Percentiles rank a stretch among this genome's conserved stretches.
phyloP scores from a whole-genome alignment of 1,140 invertebrate species.

The Cotesia vestalis region DNA sequence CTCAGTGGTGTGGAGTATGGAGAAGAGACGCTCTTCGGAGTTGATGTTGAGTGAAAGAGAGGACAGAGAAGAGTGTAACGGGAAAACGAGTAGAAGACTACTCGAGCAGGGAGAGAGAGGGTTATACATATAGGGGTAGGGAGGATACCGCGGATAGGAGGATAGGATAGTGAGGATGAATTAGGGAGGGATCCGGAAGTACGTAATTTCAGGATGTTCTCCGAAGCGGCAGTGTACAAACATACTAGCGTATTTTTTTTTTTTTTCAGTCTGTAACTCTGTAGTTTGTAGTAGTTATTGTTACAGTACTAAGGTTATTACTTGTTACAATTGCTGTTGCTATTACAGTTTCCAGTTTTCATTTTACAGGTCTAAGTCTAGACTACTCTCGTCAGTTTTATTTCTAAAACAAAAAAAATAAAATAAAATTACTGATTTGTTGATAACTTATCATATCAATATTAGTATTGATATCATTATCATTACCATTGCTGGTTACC shows the following conservation, averaged over 20 bases:
- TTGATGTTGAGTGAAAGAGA: conserved; percentile 8
- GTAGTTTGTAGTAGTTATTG: not conserved
- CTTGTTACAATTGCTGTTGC: too few species aligned
- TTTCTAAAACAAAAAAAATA: too few species aligned
- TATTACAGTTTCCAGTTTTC: too few species aligned
- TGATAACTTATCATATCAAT: too few species aligned
- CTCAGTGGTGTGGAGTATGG: too few species aligned
- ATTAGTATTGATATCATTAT: conserved; percentile 4
- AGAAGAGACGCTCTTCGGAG: not conserved
- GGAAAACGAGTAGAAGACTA: conserved; percentile 9
- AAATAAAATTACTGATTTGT: too few species aligned
- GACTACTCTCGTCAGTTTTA: too few species aligned
- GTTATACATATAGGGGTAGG: too few species aligned
- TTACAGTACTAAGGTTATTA: not conserved
- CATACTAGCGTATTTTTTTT: too few species aligned
- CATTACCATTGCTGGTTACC: not conserved
- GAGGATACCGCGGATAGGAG: not conserved
- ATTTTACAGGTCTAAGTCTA: too few species aligned
- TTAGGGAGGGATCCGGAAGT: conserved; percentile 32
- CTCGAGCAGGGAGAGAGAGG: not conserved
- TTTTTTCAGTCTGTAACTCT: not conserved
- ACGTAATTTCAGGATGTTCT: conserved; percentile 37
- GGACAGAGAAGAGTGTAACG: conserved; percentile 17
- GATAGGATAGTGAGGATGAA: conserved; percentile 4
- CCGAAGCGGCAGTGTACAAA: conserved; percentile 5